These are phyloP conservation scores for Choristoneura rosaceana DNA, from an alignment of 2,888 invertebrate species.

Conservation along the genomic window DNA sequence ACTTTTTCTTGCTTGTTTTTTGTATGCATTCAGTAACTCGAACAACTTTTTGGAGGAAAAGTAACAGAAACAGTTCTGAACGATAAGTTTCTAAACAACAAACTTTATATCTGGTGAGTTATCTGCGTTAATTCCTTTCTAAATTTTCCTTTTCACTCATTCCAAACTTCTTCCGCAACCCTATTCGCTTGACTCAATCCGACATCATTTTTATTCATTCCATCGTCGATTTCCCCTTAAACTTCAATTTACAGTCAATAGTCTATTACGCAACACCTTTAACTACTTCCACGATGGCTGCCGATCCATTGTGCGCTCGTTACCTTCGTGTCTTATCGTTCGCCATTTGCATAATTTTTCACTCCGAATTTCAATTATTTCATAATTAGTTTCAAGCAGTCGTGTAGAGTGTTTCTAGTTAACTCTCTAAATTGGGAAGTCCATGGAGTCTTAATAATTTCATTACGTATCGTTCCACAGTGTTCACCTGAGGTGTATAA, in stretches of 20 bases:
- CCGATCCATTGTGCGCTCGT: conserved; percentile 43
- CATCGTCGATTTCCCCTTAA: conserved; percentile 14
- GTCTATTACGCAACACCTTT: conserved; percentile 34
- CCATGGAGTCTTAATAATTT: background rate
- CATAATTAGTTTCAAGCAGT: conserved; percentile 34
- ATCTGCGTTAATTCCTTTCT: background rate
- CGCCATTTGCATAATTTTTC: conserved; percentile 55
- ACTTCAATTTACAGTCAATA: conserved; percentile 39
- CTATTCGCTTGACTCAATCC: background rate
- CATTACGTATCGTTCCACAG: background rate
- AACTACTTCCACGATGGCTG: conserved; percentile 31
- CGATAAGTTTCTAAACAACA: background rate
- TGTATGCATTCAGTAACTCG: too few relatives aligned
- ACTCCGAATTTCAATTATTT: conserved; percentile 49
- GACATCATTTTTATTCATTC: conserved; percentile 17
- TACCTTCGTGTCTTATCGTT: conserved; percentile 30
- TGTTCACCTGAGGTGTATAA: background rate
- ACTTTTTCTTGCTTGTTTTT: too few relatives aligned
- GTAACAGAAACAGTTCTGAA: background rate
- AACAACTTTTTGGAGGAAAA: background rate
- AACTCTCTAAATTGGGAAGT: conserved; percentile 7
- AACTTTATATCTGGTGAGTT: background rate
- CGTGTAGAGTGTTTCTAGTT: conserved; percentile 6
- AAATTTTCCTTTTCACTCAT: background rate
- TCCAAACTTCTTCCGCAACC: background rate